Conservation (phyloP, 2,113 vertebrate species). For the Poeciliopsis prolifica region DNA sequence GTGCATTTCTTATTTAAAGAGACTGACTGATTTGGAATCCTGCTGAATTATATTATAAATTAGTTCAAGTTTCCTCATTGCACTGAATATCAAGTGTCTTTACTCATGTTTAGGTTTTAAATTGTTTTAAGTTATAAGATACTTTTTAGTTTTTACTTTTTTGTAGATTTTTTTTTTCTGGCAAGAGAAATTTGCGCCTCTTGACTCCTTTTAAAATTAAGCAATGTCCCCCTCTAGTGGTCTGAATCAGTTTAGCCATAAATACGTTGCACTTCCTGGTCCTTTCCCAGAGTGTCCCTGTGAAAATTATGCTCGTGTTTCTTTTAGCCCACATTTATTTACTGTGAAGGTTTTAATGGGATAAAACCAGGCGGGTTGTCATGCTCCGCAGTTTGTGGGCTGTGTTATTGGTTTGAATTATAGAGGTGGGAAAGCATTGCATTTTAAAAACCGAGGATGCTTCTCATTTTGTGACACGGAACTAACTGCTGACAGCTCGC, state of each 20-base stretch:
- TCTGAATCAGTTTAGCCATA: accelerated
- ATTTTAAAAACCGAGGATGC: no score
- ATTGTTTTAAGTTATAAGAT: no score
- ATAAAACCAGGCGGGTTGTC: neutral
- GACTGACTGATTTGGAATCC: no score
- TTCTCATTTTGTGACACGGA: neutral
- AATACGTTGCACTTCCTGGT: conserved; percentile 46
- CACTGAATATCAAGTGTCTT: no score
- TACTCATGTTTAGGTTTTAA: no score
- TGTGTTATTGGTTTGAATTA: accelerated
- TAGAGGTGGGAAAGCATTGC: neutral
- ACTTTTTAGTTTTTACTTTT: no score
- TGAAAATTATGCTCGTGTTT: neutral
- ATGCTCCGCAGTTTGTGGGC: neutral
- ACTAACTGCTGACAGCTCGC: neutral
- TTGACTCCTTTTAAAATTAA: neutral
- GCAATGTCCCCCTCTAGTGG: conserved; percentile 23
- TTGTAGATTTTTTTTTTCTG: no score
- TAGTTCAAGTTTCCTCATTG: no score
- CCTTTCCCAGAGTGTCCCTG: neutral
- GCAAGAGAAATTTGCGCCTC: no score
- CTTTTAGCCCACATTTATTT: neutral
- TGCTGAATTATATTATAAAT: no score
- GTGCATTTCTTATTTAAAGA: no score
- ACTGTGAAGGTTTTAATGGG: accelerated